Conservation (phyloP, 2,888 invertebrate species). For the Tinea pellionella region DNA sequence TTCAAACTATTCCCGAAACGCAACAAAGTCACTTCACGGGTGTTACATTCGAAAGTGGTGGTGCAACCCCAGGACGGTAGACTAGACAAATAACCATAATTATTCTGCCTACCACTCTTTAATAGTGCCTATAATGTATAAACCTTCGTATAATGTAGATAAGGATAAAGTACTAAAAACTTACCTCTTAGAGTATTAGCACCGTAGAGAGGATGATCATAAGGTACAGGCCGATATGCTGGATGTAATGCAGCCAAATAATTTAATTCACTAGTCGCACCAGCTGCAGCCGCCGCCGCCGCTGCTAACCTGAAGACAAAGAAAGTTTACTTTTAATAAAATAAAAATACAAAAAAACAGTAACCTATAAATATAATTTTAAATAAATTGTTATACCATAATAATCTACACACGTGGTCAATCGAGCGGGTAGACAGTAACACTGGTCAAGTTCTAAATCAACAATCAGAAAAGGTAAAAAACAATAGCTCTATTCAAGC, state of each 20-base stretch:
- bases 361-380: too few species aligned
- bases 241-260: constrained; percentile 64
- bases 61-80: too few species aligned
- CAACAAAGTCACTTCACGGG: too few species aligned
- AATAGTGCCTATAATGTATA: too few species aligned
- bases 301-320: constrained; percentile 46
- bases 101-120: too few species aligned
- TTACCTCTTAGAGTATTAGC: constrained; percentile 62
- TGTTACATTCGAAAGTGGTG: too few species aligned
- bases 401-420: background rate
- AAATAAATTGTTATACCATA: background rate
- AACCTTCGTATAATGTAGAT: too few species aligned
- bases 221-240: constrained; percentile 72
- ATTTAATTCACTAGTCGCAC: constrained; percentile 61
- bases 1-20: too few species aligned
- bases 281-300: constrained; percentile 58
- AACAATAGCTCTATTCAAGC: constrained; percentile 11
- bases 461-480: constrained; percentile 1
- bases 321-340: background rate
- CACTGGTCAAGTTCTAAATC: constrained; percentile 12
- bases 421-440: constrained; percentile 9
- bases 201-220: constrained; percentile 70
- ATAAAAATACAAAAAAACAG: background rate
- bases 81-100: too few species aligned
- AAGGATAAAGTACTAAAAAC: constrained; percentile 18